Evolutionary conservation across 2,797 vertebrate genomes (phyloP).

Genomic region (Staurois parvus): DNA sequence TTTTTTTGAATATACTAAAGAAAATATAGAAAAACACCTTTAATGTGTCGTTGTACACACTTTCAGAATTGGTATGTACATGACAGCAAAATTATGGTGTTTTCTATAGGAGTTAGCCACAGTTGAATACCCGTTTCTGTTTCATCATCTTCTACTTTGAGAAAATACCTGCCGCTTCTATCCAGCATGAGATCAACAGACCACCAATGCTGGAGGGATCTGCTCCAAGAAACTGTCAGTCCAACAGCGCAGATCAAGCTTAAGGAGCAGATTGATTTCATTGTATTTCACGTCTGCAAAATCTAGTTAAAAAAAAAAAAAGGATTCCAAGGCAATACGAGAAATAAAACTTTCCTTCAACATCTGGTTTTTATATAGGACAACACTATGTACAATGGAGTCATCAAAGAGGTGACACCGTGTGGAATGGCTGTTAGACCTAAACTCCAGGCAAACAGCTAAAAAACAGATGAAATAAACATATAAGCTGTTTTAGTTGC

Average conservation of each 20-base stretch:
- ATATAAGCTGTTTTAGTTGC: no score
- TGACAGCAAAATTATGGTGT: neutral
- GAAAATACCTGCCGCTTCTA: neutral
- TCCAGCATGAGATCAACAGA: slow-evolving; percentile 15
- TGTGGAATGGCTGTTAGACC: no score
- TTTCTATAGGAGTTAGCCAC: neutral
- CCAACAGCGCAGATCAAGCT: neutral
- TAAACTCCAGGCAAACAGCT: no score
- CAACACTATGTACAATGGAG: neutral
- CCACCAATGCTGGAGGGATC: neutral
- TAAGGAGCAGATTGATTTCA: neutral
- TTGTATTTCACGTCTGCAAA: slow-evolving; percentile 6
- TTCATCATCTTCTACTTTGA: neutral
- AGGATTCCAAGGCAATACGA: slow-evolving; percentile 16
- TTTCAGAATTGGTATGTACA: neutral
- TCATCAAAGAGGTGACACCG: neutral
- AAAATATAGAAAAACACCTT: no score
- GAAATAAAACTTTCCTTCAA: neutral
- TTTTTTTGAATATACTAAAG: no score
- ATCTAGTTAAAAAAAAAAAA: slow-evolving; percentile 12
- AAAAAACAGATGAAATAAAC: no score
- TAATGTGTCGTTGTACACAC: no score
- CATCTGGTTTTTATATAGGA: neutral
- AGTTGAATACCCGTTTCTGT: neutral
- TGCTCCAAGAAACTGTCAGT: neutral